Percentiles rank a stretch among this genome's conserved stretches.
phyloP scores from a whole-genome alignment of 2,888 invertebrate genomes.

The Dione vanillae region DNA sequence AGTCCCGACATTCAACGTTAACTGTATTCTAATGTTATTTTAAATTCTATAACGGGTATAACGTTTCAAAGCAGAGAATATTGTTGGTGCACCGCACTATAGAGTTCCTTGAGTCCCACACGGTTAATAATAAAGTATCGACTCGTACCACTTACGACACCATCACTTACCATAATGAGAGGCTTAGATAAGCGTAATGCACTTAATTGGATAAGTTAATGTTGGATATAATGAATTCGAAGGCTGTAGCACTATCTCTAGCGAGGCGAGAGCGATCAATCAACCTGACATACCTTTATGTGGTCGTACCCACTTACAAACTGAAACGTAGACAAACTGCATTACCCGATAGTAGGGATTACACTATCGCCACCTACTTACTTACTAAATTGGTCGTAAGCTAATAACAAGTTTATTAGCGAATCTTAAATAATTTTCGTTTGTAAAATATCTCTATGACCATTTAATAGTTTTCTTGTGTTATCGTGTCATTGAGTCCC shows the following conservation, averaged over 20 bases:
- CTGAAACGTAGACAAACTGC: background rate
- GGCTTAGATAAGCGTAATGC: constrained; percentile 71
- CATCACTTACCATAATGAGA: constrained; percentile 73
- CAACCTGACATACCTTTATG: constrained; percentile 35
- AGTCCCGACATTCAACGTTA: background rate
- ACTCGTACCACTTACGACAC: constrained; percentile 68
- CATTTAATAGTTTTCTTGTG: too few species aligned
- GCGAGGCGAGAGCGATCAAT: constrained; percentile 44
- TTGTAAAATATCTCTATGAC: too few species aligned
- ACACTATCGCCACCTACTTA: background rate
- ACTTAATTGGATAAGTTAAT: constrained; percentile 70
- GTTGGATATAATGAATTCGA: constrained; percentile 53
- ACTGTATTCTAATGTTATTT: constrained; percentile 2
- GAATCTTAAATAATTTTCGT: background rate
- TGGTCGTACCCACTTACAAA: constrained; percentile 11
- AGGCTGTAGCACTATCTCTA: constrained; percentile 41
- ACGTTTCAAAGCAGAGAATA: constrained; percentile 7
- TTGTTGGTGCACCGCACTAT: constrained; percentile 39
- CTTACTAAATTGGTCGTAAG: background rate
- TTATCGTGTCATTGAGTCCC: too few species aligned
- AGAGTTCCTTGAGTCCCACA: constrained; percentile 7
- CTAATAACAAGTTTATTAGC: background rate
- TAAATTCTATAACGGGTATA: constrained; percentile 7
- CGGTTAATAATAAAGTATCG: constrained; percentile 71
- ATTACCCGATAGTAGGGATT: background rate